Evolutionary conservation across 2,888 invertebrate species (phyloP).

Genomic region (Biston betularia): DNA sequence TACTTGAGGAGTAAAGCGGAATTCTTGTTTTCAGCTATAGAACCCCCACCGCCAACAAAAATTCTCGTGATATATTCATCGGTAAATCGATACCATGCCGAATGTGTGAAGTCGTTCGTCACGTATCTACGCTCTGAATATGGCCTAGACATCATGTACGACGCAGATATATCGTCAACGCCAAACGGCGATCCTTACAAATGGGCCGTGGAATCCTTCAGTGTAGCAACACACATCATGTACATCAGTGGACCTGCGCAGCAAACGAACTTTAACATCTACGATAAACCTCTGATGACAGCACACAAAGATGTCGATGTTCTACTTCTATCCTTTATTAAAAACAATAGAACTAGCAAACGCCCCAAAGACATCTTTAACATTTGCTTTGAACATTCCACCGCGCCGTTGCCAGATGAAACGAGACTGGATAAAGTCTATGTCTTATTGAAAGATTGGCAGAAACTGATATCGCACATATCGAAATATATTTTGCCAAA

Average conservation of each 20-base stretch:
- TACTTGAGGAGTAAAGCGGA: no score
- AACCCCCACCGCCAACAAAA: constrained; percentile 73
- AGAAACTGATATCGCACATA: constrained; percentile 72
- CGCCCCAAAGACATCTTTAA: constrained; percentile 68
- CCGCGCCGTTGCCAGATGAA: constrained; percentile 67
- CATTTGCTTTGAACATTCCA: constrained; percentile 75
- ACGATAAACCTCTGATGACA: constrained; percentile 74
- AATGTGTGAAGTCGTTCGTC: constrained; percentile 73
- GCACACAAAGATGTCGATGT: constrained; percentile 68
- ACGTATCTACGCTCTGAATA: constrained; percentile 71
- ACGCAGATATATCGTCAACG: constrained; percentile 69
- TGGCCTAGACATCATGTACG: constrained; percentile 73
- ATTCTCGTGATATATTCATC: constrained; percentile 74
- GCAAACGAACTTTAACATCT: constrained; percentile 69
- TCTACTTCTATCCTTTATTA: constrained; percentile 64
- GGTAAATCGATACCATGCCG: constrained; percentile 71
- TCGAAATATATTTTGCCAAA: constrained; percentile 75
- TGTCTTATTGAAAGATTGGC: constrained; percentile 74
- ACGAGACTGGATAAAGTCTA: constrained; percentile 66
- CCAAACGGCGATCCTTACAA: constrained; percentile 72
- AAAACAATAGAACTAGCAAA: constrained; percentile 53
- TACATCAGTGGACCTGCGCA: constrained; percentile 75
- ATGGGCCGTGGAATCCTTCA: constrained; percentile 74
- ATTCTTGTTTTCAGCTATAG: constrained; percentile 56
- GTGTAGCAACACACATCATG: constrained; percentile 66